phyloP scores from a whole-genome alignment of 2,113 vertebrate species.

The Triplophysa rosa region DNA sequence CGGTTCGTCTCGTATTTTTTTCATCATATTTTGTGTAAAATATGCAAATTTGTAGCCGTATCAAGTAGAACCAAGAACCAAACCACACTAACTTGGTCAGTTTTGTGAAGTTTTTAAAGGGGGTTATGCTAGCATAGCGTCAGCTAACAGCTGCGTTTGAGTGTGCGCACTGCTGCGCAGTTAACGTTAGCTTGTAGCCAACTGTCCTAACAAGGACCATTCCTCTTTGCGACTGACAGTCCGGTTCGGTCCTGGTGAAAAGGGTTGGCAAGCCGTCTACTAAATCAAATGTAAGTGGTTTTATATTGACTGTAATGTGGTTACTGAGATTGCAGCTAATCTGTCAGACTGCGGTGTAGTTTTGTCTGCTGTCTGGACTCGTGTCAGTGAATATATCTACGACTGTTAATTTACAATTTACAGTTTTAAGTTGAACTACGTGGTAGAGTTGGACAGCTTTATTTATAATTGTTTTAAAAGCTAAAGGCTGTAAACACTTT shows the following conservation, averaged over 20 bases:
- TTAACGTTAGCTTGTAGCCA: constrained; percentile 28
- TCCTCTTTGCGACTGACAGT: not conserved
- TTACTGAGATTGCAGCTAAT: constrained; percentile 16
- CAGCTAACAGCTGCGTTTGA: constrained; percentile 37
- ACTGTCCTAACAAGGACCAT: not conserved
- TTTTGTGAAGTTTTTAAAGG: constrained; percentile 8
- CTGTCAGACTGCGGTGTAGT: not conserved
- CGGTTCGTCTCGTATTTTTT: not conserved
- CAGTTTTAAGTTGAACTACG: too few relatives aligned
- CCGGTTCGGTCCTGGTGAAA: not conserved
- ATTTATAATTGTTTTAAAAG: not conserved
- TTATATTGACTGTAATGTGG: not conserved
- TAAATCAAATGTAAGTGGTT: constrained; percentile 22
- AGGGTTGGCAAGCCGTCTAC: not conserved
- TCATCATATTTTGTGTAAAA: not conserved
- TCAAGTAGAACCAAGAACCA: not conserved
- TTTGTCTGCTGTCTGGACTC: not conserved
- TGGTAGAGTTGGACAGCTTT: not conserved
- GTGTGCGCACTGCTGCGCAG: constrained; percentile 8
- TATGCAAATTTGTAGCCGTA: not conserved
- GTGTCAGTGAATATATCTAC: not conserved
- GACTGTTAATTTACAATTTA: not conserved
- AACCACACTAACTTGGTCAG: not conserved
- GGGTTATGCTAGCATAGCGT: constrained; percentile 28
- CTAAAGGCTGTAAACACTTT: not conserved